phyloP scores from a whole-genome alignment of 1,140 invertebrate species.

The Cryptotermes secundus region DNA sequence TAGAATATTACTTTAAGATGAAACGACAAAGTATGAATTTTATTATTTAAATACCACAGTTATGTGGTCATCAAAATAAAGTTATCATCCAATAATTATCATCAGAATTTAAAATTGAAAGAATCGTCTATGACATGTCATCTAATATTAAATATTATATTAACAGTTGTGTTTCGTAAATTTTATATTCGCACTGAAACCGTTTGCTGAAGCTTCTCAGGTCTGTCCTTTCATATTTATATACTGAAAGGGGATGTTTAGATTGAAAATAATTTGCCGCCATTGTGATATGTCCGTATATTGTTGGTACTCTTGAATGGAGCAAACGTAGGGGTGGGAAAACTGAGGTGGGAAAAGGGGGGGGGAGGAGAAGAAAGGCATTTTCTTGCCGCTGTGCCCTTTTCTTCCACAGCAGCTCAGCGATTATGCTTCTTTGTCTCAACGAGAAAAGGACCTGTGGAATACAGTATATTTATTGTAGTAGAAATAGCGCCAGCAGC shows the following conservation, averaged over 20 bases:
- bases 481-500: background rate
- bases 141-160: background rate
- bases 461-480: slow-evolving; percentile 31
- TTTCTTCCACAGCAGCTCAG: slow-evolving; percentile 22
- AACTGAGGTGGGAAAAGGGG: background rate
- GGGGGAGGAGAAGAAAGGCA: background rate
- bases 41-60: background rate
- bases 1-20: background rate
- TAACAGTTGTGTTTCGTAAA: background rate
- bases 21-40: background rate
- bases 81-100: background rate
- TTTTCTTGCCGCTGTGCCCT: slow-evolving; percentile 25
- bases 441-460: slow-evolving; percentile 16
- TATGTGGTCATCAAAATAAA: background rate
- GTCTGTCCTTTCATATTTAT: background rate
- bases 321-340: background rate
- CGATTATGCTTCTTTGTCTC: slow-evolving; percentile 28
- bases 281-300: slow-evolving; percentile 21
- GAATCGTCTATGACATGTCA: background rate
- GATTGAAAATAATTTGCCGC: slow-evolving; percentile 30
- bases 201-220: background rate
- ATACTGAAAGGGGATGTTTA: slow-evolving; percentile 22
- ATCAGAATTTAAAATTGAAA: background rate
- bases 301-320: slow-evolving; percentile 8
- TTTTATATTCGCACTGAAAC: slow-evolving; percentile 1